Conservation (phyloP, 2,797 vertebrate genomes). For the Lepus oiostolus region DNA sequence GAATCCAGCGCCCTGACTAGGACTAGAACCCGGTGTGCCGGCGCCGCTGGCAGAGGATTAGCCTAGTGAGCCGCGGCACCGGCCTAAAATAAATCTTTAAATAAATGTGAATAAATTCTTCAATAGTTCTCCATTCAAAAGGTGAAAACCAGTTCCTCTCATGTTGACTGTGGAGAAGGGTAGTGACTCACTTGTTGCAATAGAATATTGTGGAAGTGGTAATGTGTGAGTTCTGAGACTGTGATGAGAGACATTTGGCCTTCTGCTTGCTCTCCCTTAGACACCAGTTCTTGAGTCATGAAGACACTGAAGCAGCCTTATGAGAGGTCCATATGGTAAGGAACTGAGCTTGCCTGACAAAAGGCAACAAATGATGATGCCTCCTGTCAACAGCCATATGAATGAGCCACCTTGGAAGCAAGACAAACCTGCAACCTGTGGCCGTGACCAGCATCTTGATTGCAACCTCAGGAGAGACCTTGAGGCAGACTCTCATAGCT, state of each 20-base stretch:
- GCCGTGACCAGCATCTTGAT: background rate
- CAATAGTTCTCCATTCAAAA: background rate
- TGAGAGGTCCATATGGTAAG: background rate
- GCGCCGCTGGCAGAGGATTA: no score
- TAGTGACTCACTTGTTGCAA: background rate
- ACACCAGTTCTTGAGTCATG: background rate
- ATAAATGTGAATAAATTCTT: background rate
- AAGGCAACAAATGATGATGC: background rate
- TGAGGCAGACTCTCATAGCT: background rate
- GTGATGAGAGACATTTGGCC: background rate
- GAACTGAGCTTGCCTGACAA: background rate
- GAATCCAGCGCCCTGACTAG: no score
- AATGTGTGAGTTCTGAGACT: background rate
- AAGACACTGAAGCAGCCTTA: background rate
- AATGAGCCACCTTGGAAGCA: background rate
- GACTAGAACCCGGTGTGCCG: no score
- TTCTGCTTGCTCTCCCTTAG: background rate
- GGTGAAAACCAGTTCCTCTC: background rate
- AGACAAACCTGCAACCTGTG: background rate
- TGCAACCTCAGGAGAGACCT: background rate
- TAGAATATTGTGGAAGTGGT: background rate
- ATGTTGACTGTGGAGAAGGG: background rate
- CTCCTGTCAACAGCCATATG: background rate
- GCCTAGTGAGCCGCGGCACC: no score
- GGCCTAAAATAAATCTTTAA: background rate